phyloP scores from a whole-genome alignment of 2,797 vertebrate genomes.

The Otolemur crassicaudatus region DNA sequence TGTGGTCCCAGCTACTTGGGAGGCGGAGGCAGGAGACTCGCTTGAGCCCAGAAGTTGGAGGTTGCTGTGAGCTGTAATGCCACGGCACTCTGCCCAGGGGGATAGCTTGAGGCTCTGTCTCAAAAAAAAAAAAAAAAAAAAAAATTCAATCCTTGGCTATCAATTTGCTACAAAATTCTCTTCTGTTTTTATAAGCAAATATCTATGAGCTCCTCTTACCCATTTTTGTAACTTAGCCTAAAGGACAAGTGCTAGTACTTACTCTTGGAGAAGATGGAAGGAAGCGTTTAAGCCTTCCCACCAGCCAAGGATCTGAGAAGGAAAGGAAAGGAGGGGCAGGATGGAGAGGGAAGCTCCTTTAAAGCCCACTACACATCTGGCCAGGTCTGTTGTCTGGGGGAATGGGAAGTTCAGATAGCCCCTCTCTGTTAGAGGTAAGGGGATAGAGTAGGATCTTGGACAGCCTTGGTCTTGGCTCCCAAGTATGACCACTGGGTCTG shows the following conservation, averaged over 20 bases:
- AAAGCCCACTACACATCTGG: neutral
- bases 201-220: neutral
- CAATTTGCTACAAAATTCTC: conserved; percentile 23
- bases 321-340: neutral
- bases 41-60: too few relatives aligned
- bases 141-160: neutral
- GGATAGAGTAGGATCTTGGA: neutral
- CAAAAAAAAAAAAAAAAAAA: too few relatives aligned
- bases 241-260: neutral
- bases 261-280: neutral
- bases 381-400: neutral
- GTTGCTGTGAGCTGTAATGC: too few relatives aligned
- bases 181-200: conserved; percentile 44
- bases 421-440: neutral
- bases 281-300: neutral
- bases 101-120: too few relatives aligned
- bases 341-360: neutral
- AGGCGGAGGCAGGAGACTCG: too few relatives aligned
- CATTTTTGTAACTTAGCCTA: neutral
- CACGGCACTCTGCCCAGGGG: too few relatives aligned
- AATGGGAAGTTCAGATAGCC: neutral
- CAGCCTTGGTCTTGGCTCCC: neutral
- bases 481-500: neutral
- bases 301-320: neutral
- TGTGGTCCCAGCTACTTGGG: too few relatives aligned